Conservation (phyloP, 2,888 invertebrate species). For the Drosophila antonietae region DNA sequence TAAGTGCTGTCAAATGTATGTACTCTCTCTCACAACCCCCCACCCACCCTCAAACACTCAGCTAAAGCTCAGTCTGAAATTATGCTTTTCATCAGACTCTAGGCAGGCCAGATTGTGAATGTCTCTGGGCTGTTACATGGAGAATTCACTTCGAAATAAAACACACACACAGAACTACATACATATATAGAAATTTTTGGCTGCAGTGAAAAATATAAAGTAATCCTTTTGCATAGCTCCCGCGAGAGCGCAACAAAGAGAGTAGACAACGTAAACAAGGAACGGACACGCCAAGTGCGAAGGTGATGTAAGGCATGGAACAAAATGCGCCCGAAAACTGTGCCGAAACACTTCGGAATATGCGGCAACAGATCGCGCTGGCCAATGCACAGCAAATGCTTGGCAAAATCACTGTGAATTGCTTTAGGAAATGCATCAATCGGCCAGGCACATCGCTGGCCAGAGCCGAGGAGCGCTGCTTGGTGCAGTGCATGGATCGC, state of each 20-base stretch:
- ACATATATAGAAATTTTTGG: constrained; percentile 4
- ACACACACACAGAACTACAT: constrained; percentile 3
- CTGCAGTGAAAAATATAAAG: background rate
- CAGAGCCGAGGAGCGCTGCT: constrained; percentile 32
- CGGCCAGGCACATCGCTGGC: constrained; percentile 28
- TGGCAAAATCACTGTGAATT: constrained; percentile 34
- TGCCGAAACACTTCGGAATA: constrained; percentile 14
- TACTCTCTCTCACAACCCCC: background rate
- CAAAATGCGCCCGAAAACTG: constrained; percentile 9
- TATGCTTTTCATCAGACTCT: background rate
- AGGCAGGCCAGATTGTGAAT: constrained; percentile 11
- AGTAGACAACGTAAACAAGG: background rate
- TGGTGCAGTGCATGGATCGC: constrained; percentile 45
- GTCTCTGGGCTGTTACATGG: background rate
- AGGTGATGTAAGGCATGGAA: constrained; percentile 15
- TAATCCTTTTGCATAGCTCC: constrained; percentile 1
- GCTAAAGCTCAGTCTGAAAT: background rate
- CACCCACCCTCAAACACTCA: background rate
- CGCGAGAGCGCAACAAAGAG: too few species aligned
- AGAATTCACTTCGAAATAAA: constrained; percentile 7
- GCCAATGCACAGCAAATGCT: constrained; percentile 39
- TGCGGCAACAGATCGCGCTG: constrained; percentile 47
- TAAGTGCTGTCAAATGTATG: constrained; percentile 4
- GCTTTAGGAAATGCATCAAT: constrained; percentile 40
- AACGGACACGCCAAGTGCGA: too few species aligned